These are phyloP conservation scores for Siniperca obscura DNA, from an alignment of 2,797 vertebrate genomes.

Conservation along the genomic window DNA sequence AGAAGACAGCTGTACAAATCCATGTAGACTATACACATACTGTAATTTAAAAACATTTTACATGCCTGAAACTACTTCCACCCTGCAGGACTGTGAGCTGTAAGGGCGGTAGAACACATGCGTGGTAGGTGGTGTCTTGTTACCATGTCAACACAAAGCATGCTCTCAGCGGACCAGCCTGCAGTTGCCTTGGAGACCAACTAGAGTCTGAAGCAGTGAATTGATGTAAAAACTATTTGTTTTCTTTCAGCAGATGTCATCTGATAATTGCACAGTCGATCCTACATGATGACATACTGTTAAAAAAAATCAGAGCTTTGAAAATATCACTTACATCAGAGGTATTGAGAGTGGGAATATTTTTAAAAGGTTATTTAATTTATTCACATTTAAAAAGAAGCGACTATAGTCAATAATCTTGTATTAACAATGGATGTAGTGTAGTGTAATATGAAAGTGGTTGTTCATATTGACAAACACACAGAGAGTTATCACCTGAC, in stretches of 20 bases:
- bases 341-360: not conserved
- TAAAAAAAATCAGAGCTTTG: slow-evolving; percentile 16
- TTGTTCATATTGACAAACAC: not conserved
- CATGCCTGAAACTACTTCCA: slow-evolving; percentile 33
- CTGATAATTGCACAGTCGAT: slow-evolving; percentile 45
- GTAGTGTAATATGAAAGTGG: not conserved
- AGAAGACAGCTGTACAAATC: slow-evolving; percentile 3
- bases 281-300: slow-evolving; percentile 38
- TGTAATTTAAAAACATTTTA: slow-evolving; percentile 1
- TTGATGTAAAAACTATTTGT: slow-evolving; percentile 67
- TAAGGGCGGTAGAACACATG: slow-evolving; percentile 60
- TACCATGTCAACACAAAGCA: slow-evolving; percentile 85
- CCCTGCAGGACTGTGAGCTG: slow-evolving; percentile 45
- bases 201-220: slow-evolving; percentile 64
- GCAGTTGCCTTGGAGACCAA: slow-evolving; percentile 90
- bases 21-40: slow-evolving; percentile 2
- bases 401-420: not conserved
- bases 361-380: not conserved
- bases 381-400: slow-evolving; percentile 7
- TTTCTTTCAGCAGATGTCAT: slow-evolving; percentile 61
- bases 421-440: not conserved
- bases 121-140: slow-evolving; percentile 78
- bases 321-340: slow-evolving; percentile 6
- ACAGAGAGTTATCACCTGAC: not conserved
- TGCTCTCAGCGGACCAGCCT: slow-evolving; percentile 73